These are phyloP conservation scores for Epirrita christyi DNA, from an alignment of 2,888 invertebrate genomes.

Conservation along the genomic window DNA sequence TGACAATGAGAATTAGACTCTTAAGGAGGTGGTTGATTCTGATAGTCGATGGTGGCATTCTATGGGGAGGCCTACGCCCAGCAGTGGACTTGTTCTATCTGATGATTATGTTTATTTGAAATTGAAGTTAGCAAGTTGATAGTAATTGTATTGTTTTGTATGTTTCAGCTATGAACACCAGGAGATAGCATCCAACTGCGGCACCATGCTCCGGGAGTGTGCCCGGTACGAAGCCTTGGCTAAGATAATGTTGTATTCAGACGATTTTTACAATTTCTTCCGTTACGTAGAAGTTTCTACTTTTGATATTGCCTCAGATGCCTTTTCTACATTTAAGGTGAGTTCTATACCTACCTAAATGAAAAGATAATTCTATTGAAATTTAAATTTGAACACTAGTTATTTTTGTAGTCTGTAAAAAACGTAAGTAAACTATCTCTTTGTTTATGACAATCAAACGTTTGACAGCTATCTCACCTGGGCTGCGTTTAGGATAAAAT, in stretches of 20 bases:
- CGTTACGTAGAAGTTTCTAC: constrained; percentile 99
- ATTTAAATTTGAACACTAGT: no score
- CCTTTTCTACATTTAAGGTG: constrained; percentile 99
- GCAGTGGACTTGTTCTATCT: not conserved
- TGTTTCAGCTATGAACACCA: constrained; percentile 96
- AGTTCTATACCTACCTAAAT: constrained; percentile 30
- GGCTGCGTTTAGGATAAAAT: no score
- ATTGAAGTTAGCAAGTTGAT: not conserved
- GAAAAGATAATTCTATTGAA: no score
- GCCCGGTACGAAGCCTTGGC: constrained; percentile 99
- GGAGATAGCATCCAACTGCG: constrained; percentile 99
- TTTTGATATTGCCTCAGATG: constrained; percentile 99
- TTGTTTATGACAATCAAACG: no score
- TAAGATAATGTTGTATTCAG: constrained; percentile 98
- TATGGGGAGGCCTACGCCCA: not conserved
- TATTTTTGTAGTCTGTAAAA: no score
- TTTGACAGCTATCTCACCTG: no score
- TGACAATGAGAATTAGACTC: no score
- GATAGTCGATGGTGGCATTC: no score
- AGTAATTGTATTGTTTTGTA: not conserved
- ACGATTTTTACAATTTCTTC: constrained; percentile 99
- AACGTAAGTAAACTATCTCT: no score
- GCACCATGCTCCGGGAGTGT: constrained; percentile 99
- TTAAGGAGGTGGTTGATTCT: no score
- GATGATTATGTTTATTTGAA: not conserved